phyloP scores from a whole-genome alignment of 2,797 vertebrate genomes.

The Macroramphosus scolopax region DNA sequence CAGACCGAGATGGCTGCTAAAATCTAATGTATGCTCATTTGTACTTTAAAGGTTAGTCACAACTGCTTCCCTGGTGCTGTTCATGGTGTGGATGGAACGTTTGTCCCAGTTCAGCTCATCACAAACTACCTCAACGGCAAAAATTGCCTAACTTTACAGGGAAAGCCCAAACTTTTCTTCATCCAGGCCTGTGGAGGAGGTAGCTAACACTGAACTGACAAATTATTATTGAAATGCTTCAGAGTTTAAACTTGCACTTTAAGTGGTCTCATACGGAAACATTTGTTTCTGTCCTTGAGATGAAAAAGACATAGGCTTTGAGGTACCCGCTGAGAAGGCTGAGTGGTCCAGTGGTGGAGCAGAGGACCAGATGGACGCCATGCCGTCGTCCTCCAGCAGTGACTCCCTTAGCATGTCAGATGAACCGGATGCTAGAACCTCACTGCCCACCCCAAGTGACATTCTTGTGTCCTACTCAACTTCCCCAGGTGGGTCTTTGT shows the following conservation, averaged over 20 bases:
- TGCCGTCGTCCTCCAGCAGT: slow-evolving; percentile 79
- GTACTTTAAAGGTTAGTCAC: slow-evolving; percentile 83
- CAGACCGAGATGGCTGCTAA: too few relatives aligned
- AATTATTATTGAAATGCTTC: too few relatives aligned
- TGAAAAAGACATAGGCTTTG: slow-evolving; percentile 84
- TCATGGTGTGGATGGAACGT: slow-evolving; percentile 85
- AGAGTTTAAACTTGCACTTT: neutral
- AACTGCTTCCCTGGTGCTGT: slow-evolving; percentile 89
- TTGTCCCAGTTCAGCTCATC: slow-evolving; percentile 83
- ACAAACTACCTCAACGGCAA: slow-evolving; percentile 88
- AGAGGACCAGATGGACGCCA: slow-evolving; percentile 80
- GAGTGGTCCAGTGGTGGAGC: slow-evolving; percentile 30
- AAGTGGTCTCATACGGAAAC: neutral
- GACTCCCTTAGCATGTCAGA: slow-evolving; percentile 65
- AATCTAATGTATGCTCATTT: too few relatives aligned
- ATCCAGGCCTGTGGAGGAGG: slow-evolving; percentile 98
- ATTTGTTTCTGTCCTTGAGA: slow-evolving; percentile 62
- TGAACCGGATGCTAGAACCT: slow-evolving; percentile 80
- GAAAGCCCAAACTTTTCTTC: slow-evolving; percentile 97
- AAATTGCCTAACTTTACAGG: slow-evolving; percentile 84
- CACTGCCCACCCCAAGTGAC: slow-evolving; percentile 88
- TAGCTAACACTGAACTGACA: slow-evolving; percentile 45
- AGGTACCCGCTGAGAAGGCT: slow-evolving; percentile 71
- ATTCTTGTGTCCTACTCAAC: slow-evolving; percentile 97
- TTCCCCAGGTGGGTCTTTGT: slow-evolving; percentile 83